phyloP scores from a whole-genome alignment of 2,797 vertebrate species.

The Labroides dimidiatus region DNA sequence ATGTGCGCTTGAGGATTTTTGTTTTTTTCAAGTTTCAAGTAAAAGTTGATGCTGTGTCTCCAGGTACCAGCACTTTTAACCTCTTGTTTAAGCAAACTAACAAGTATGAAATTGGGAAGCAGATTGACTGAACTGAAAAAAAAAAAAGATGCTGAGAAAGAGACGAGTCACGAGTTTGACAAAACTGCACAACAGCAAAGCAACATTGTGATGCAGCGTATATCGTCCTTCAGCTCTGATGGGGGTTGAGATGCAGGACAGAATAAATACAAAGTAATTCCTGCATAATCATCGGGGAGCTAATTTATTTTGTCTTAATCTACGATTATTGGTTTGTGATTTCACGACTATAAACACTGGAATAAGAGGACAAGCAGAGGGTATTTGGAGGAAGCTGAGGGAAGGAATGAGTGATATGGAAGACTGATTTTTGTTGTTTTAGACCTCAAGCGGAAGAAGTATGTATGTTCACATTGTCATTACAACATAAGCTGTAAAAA shows the following conservation, averaged over 20 bases:
- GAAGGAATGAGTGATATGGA: neutral
- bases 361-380: neutral
- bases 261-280: conserved; percentile 24
- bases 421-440: neutral
- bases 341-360: neutral
- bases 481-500: neutral
- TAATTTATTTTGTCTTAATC: conserved; percentile 3
- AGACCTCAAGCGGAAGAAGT: neutral
- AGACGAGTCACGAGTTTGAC: too few species aligned
- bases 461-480: neutral
- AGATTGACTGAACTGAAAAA: conserved; percentile 24
- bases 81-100: conserved; percentile 36
- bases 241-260: neutral
- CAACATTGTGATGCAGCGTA: conserved; percentile 2
- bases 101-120: conserved; percentile 30
- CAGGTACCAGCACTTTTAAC: conserved; percentile 18
- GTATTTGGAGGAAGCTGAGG: too few species aligned
- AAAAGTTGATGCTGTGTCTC: conserved; percentile 34
- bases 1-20: conserved; percentile 15
- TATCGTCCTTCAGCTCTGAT: conserved; percentile 6
- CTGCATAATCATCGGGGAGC: conserved; percentile 16
- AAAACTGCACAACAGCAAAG: conserved; percentile 9
- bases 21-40: conserved; percentile 50
- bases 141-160: neutral
- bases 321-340: neutral